phyloP scores from a whole-genome alignment of 2,797 vertebrate genomes.

The Poeciliopsis gracilis region DNA sequence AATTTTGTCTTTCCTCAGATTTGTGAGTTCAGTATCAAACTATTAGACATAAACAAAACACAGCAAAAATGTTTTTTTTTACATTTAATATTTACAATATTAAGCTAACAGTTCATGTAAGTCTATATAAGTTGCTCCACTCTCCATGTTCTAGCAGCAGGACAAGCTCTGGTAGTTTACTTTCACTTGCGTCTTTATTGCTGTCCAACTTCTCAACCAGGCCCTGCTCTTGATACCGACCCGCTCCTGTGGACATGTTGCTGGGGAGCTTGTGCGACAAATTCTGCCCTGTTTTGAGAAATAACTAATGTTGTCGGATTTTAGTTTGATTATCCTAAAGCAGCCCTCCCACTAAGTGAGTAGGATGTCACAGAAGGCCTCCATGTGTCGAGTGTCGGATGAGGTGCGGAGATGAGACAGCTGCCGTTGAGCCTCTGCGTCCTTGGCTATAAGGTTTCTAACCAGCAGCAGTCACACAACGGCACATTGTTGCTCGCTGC shows the following conservation, averaged over 20 bases:
- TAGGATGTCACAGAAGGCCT: constrained; percentile 4
- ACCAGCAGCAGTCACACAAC: constrained; percentile 57
- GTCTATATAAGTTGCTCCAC: background rate
- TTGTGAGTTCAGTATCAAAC: background rate
- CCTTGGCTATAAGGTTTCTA: constrained; percentile 72
- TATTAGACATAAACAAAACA: background rate
- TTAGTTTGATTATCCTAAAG: background rate
- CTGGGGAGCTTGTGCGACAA: background rate
- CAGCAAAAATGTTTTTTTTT: background rate
- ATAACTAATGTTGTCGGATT: background rate
- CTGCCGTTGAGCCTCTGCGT: constrained; percentile 68
- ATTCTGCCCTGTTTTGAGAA: background rate
- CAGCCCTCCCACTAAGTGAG: background rate
- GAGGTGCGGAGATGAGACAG: constrained; percentile 59
- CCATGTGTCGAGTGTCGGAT: constrained; percentile 40
- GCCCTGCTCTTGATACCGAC: background rate
- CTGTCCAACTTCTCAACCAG: background rate
- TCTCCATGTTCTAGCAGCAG: background rate
- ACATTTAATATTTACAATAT: background rate
- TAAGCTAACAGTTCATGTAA: background rate
- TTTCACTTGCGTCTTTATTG: background rate
- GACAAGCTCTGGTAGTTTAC: background rate
- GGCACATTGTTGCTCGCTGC: constrained; percentile 61
- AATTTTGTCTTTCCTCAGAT: background rate
- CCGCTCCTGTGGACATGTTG: background rate